These are phyloP conservation scores for Acanthosoma haemorrhoidale DNA, from an alignment of 2,888 invertebrate species.

Conservation along the genomic window DNA sequence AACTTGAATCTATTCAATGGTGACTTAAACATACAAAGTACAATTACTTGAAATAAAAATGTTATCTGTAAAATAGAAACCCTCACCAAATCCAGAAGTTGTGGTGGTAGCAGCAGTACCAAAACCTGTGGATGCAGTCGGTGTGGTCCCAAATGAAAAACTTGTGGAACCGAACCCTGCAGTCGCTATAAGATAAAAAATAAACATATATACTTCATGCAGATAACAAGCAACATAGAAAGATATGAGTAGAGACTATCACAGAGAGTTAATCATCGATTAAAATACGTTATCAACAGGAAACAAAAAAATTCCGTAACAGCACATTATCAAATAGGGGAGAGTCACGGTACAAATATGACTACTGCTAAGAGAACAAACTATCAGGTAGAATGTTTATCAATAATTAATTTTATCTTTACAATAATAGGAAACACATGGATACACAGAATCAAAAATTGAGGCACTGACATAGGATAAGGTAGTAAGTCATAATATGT, in stretches of 20 bases:
- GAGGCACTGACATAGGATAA: no score
- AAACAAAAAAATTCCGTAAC: neutral
- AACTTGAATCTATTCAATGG: no score
- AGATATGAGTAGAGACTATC: neutral
- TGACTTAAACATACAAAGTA: no score
- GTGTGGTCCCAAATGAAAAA: constrained; percentile 43
- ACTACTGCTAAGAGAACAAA: neutral
- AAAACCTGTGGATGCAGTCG: constrained; percentile 46
- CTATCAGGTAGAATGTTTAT: neutral
- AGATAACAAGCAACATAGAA: neutral
- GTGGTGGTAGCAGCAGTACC: constrained; percentile 43
- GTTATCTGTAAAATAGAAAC: neutral
- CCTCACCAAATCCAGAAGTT: constrained; percentile 41
- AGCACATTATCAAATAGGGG: neutral
- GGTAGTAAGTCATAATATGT: no score
- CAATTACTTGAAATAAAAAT: no score
- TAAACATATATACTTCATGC: neutral
- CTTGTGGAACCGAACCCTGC: constrained; percentile 39
- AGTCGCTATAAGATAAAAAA: constrained; percentile 33
- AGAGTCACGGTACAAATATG: neutral
- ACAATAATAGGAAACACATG: no score
- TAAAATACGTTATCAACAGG: constrained; percentile 14
- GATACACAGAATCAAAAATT: no score
- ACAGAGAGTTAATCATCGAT: neutral
- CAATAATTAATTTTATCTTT: no score